Percentiles rank a stretch among this genome's conserved stretches.
These are phyloP conservation scores for Ennomos erosarius DNA, from an alignment of 2,888 invertebrate species.

Conservation along the genomic window DNA sequence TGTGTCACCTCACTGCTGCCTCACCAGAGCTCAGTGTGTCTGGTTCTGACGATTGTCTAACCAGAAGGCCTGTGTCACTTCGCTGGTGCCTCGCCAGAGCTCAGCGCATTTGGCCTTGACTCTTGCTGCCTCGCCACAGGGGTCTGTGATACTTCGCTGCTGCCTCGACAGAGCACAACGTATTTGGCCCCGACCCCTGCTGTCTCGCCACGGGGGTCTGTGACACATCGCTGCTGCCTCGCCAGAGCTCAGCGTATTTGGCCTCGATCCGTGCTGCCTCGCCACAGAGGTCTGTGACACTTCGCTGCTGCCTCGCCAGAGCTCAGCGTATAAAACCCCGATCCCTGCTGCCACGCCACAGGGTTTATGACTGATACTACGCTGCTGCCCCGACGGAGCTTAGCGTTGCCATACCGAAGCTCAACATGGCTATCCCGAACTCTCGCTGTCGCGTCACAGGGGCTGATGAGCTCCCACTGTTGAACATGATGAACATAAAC, in stretches of 20 bases:
- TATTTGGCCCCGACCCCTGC: slow-evolving; percentile 2
- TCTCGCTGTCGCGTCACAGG: too few species aligned
- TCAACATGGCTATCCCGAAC: too few species aligned
- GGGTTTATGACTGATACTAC: not conserved
- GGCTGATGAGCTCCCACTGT: too few species aligned
- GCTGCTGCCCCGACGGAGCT: slow-evolving; percentile 13
- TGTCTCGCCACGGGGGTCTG: not conserved
- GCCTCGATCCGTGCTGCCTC: slow-evolving; percentile 11
- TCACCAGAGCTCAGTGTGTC: slow-evolving; percentile 22
- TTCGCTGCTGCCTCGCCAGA: slow-evolving; percentile 19
- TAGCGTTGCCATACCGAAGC: slow-evolving; percentile 3
- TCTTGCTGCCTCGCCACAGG: slow-evolving; percentile 7
- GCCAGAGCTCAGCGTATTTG: slow-evolving; percentile 3
- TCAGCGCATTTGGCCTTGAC: slow-evolving; percentile 5
- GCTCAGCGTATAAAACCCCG: slow-evolving; percentile 11
- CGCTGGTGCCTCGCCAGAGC: slow-evolving; percentile 23
- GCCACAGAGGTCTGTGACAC: slow-evolving; percentile 6
- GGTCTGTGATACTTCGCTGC: slow-evolving; percentile 3
- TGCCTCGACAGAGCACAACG: slow-evolving; percentile 13
- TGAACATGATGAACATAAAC: too few species aligned
- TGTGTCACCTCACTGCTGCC: slow-evolving; percentile 22
- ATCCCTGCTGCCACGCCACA: slow-evolving; percentile 1
- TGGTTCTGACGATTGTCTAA: slow-evolving; percentile 6
- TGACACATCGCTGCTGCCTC: slow-evolving; percentile 15
- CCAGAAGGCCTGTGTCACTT: slow-evolving; percentile 6